A percentile compares a stretch with the other conserved stretches of the same genome.
Evolutionary conservation across 2,797 vertebrate species (phyloP).

Genomic region (Calcarius lapponicus): DNA sequence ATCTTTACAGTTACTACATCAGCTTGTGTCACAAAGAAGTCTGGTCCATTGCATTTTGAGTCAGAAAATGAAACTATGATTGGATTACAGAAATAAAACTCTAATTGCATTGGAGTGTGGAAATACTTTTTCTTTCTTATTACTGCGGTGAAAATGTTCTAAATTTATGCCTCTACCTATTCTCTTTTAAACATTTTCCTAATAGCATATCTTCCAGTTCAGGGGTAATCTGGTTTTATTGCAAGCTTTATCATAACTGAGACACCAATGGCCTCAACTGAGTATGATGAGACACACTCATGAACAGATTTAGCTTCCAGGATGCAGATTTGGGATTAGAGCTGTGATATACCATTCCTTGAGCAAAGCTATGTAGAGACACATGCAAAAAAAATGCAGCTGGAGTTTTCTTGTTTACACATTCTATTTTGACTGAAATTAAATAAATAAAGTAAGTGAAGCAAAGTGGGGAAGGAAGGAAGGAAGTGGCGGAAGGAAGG

Average conservation of each 20-base stretch:
- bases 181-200: background rate
- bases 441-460: background rate
- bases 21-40: background rate
- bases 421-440: background rate
- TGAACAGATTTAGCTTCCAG: background rate
- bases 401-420: background rate
- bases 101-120: background rate
- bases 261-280: background rate
- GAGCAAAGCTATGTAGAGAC: background rate
- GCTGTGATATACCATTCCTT: background rate
- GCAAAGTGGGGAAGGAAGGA: background rate
- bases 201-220: background rate
- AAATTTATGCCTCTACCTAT: background rate
- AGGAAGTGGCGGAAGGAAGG: too few relatives aligned
- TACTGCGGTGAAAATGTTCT: background rate
- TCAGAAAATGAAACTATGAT: background rate
- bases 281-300: background rate
- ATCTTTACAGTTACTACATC: background rate
- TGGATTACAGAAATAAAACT: conserved; percentile 25
- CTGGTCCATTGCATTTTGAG: background rate
- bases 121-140: conserved; percentile 1
- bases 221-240: background rate
- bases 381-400: background rate
- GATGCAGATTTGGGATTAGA: background rate
- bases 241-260: background rate